phyloP scores from a whole-genome alignment of 2,113 vertebrate genomes.

The Myiagra hebetior region DNA sequence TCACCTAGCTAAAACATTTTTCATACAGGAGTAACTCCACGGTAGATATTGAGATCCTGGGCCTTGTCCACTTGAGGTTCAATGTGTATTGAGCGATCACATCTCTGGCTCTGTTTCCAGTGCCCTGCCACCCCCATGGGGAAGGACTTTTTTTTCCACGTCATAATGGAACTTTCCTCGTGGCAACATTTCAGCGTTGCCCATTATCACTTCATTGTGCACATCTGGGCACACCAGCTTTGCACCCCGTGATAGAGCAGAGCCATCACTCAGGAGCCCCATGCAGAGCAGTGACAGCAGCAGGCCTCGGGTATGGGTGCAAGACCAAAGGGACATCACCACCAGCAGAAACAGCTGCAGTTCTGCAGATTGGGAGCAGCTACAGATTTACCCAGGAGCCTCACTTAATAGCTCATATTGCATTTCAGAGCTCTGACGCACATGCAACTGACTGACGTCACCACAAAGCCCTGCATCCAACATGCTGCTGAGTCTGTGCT shows the following conservation, averaged over 20 bases:
- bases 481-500: not conserved
- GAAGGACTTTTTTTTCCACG: not conserved
- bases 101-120: not conserved
- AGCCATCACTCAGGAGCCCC: accelerated
- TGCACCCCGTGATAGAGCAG: not conserved
- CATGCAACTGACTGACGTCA: not conserved
- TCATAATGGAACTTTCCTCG: not conserved
- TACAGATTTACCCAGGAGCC: not conserved
- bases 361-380: not conserved
- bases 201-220: not conserved
- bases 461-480: not conserved
- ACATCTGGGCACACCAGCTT: not conserved
- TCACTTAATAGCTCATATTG: not conserved
- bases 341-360: not conserved
- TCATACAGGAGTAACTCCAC: not conserved
- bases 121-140: not conserved
- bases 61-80: not conserved
- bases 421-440: not conserved
- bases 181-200: not conserved
- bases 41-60: not conserved
- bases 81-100: not conserved
- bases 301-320: not conserved
- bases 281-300: not conserved
- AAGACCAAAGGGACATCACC: not conserved
- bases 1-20: not conserved